These are phyloP conservation scores for Poecile montanus DNA, from an alignment of 2,797 vertebrate species.

Conservation along the genomic window DNA sequence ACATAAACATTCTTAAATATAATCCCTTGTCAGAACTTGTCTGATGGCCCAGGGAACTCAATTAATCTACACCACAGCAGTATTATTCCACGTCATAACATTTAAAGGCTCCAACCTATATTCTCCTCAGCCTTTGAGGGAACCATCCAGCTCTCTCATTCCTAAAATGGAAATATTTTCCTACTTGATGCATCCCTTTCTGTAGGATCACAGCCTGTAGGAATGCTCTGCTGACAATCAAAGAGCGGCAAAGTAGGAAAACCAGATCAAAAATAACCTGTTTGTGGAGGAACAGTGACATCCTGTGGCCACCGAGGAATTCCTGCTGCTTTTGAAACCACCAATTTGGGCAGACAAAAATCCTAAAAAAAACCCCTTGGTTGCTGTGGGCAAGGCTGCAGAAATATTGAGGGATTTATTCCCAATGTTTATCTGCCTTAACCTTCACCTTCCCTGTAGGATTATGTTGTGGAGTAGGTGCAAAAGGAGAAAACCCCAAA, in stretches of 20 bases:
- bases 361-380: neutral
- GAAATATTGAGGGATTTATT: neutral
- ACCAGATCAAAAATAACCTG: rapidly evolving
- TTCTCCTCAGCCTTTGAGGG: neutral
- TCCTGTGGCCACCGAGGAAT: neutral
- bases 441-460: rapidly evolving
- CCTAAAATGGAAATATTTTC: conserved; percentile 1
- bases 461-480: neutral
- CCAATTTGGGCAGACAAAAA: neutral
- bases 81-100: neutral
- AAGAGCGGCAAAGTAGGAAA: neutral
- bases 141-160: neutral
- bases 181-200: neutral
- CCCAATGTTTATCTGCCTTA: neutral
- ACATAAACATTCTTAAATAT: neutral
- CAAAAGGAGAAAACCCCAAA: neutral
- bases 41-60: neutral
- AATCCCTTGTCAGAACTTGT: neutral
- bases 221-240: neutral
- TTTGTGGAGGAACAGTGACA: conserved; percentile 35
- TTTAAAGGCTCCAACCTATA: neutral
- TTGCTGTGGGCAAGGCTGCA: neutral
- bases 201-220: neutral
- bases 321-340: neutral
- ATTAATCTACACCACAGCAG: neutral